These are phyloP conservation scores for Tachypleus tridentatus DNA, from an alignment of 1,140 invertebrate species.

Conservation along the genomic window DNA sequence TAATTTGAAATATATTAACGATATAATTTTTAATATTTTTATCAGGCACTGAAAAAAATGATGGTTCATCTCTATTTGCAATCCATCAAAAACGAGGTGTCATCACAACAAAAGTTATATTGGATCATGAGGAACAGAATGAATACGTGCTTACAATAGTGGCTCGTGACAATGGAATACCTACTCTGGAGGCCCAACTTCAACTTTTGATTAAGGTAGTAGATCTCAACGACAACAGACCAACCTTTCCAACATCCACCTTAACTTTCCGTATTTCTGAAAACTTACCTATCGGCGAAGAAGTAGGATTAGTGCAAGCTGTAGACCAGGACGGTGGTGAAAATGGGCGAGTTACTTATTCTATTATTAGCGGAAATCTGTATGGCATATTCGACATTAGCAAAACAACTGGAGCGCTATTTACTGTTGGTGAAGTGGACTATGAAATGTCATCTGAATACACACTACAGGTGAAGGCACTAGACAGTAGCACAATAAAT, in stretches of 20 bases:
- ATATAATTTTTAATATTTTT: slow-evolving; percentile 11
- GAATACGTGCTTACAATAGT: slow-evolving; percentile 73
- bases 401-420: slow-evolving; percentile 62
- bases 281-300: slow-evolving; percentile 54
- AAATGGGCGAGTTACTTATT: slow-evolving; percentile 77
- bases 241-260: slow-evolving; percentile 70
- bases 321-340: slow-evolving; percentile 74
- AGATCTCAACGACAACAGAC: slow-evolving; percentile 83
- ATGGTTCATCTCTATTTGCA: slow-evolving; percentile 67
- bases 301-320: slow-evolving; percentile 56
- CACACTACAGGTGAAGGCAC: slow-evolving; percentile 69
- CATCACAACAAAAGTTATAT: slow-evolving; percentile 67
- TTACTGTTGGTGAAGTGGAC: slow-evolving; percentile 68
- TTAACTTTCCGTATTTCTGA: slow-evolving; percentile 73
- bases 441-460: slow-evolving; percentile 72
- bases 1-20: no score
- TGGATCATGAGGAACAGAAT: slow-evolving; percentile 80
- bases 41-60: slow-evolving; percentile 51
- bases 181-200: slow-evolving; percentile 63
- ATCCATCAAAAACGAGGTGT: slow-evolving; percentile 75
- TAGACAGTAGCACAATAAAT: slow-evolving; percentile 75
- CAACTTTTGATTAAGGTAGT: slow-evolving; percentile 65
- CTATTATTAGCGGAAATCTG: slow-evolving; percentile 65
- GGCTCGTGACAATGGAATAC: slow-evolving; percentile 71
- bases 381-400: slow-evolving; percentile 79